Conservation (phyloP, 2,797 vertebrate genomes). For the Atherinosoma microstoma region DNA sequence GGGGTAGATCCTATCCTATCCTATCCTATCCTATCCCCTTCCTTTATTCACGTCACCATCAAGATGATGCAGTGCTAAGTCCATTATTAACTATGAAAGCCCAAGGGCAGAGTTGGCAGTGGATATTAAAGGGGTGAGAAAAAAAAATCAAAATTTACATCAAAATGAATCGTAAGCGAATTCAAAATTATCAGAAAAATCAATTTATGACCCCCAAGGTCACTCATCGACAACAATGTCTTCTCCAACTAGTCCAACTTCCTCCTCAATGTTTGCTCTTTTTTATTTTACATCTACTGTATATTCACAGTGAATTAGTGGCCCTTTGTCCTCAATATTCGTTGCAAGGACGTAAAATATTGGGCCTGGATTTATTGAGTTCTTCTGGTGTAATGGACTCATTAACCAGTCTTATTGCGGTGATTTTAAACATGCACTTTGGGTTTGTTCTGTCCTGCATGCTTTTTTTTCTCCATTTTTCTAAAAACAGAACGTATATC, state of each 20-base stretch:
- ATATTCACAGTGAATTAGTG: background rate
- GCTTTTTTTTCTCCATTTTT: background rate
- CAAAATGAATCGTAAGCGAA: no score
- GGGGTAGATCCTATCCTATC: no score
- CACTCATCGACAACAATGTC: background rate
- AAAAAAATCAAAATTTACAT: no score
- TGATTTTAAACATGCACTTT: background rate
- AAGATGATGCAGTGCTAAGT: no score
- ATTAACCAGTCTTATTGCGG: background rate
- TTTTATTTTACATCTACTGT: no score
- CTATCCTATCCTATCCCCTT: no score
- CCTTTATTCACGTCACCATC: no score
- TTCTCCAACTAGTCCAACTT: background rate
- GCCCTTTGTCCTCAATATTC: background rate
- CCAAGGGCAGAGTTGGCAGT: no score
- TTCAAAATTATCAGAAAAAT: no score
- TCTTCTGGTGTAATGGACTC: background rate
- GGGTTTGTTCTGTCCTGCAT: background rate
- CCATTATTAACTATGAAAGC: no score
- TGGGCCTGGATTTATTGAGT: background rate
- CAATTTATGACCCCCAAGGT: no score
- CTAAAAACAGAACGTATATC: background rate
- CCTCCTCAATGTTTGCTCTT: background rate
- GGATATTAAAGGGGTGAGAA: no score
- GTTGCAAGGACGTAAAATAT: background rate